Conservation (phyloP, 2,888 invertebrate species). For the Palloptera scutellata region DNA sequence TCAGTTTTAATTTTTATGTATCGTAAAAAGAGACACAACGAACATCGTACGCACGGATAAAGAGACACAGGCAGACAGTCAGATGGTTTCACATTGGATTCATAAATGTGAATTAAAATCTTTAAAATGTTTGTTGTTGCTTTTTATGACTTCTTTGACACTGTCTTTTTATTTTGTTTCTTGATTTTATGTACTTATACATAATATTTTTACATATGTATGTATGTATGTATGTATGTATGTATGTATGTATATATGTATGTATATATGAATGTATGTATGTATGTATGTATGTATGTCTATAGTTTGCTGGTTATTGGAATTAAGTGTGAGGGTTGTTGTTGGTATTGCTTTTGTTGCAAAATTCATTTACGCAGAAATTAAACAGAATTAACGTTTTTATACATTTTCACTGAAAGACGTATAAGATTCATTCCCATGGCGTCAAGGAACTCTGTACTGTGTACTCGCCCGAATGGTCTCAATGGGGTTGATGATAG, state of each 20-base stretch:
- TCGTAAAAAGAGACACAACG: no score
- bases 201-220: neutral
- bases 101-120: constrained; percentile 10
- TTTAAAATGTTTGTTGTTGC: constrained; percentile 10
- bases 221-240: constrained; percentile 9
- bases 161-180: constrained; percentile 2
- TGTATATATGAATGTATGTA: neutral
- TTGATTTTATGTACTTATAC: neutral
- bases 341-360: neutral
- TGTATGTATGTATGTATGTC: neutral
- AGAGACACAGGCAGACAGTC: neutral
- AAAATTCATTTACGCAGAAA: constrained; percentile 26
- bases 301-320: neutral
- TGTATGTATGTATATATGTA: neutral
- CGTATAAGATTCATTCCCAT: constrained; percentile 15
- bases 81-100: constrained; percentile 9
- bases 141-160: constrained; percentile 31
- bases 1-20: no score
- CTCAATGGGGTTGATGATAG: constrained; percentile 11
- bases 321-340: neutral
- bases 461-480: constrained; percentile 15
- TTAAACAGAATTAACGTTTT: constrained; percentile 13
- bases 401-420: neutral
- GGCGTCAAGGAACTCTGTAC: constrained; percentile 24
- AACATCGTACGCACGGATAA: neutral